These are phyloP conservation scores for Tolypeutes matacus DNA, from an alignment of 2,797 vertebrate species.

Conservation along the genomic window DNA sequence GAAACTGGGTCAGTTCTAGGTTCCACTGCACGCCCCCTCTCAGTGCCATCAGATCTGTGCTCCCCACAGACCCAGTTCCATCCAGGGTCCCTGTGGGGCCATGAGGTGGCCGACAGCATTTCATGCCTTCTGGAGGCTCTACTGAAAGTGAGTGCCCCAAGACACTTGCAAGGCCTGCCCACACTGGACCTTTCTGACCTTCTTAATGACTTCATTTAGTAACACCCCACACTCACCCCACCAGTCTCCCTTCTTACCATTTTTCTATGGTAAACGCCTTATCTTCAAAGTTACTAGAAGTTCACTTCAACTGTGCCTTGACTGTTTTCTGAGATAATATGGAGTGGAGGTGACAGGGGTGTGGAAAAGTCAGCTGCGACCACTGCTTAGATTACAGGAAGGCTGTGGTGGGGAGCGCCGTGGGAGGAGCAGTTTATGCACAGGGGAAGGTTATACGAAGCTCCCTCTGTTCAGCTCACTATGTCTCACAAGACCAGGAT, in stretches of 20 bases:
- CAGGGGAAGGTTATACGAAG: neutral
- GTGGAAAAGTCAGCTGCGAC: neutral
- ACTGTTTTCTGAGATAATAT: neutral
- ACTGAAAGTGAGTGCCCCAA: neutral
- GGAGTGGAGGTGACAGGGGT: neutral
- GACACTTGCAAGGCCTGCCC: neutral
- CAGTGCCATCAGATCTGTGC: too few species aligned
- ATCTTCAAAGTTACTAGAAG: neutral
- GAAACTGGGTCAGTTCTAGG: too few species aligned
- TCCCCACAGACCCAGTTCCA: too few species aligned
- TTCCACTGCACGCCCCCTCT: too few species aligned
- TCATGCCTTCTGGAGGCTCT: neutral
- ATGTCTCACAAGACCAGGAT: neutral
- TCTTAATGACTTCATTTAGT: neutral
- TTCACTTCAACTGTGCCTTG: neutral
- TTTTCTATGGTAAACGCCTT: neutral
- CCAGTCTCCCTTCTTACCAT: neutral
- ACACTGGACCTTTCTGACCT: neutral
- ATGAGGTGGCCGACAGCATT: neutral
- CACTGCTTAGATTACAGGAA: neutral
- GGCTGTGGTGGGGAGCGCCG: too few species aligned
- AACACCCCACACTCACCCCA: too few species aligned
- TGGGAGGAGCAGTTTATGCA: too few species aligned
- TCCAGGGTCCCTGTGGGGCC: neutral
- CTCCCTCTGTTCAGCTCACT: rapidly evolving